Evolutionary conservation across 2,888 invertebrate genomes (phyloP).

Genomic region (Stratiomys singularior): DNA sequence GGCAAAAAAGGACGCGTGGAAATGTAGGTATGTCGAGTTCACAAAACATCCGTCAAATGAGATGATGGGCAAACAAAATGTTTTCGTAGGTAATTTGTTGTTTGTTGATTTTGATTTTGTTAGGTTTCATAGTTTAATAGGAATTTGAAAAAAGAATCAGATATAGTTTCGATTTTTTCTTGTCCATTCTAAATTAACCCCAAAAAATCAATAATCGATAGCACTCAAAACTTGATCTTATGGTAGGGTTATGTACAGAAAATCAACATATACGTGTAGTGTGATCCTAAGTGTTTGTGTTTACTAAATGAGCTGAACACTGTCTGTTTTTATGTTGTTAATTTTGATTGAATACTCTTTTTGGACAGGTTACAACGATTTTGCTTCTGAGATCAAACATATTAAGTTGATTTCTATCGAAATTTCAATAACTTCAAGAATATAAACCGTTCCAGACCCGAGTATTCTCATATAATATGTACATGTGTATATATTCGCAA

Average conservation of each 20-base stretch:
- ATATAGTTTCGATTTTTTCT: constrained; percentile 54
- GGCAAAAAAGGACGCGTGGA: constrained; percentile 16
- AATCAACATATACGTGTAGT: constrained; percentile 1
- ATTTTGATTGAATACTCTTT: background rate
- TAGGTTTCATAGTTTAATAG: constrained; percentile 46
- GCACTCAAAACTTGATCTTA: background rate
- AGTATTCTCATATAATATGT: too few relatives aligned
- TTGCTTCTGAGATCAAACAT: too few relatives aligned
- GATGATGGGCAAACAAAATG: constrained; percentile 31
- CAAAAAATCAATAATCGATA: constrained; percentile 6
- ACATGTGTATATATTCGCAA: too few relatives aligned
- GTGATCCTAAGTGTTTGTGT: background rate
- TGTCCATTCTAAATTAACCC: constrained; percentile 13
- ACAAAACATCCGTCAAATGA: constrained; percentile 7
- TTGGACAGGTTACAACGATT: background rate
- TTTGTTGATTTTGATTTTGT: constrained; percentile 23
- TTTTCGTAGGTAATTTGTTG: constrained; percentile 24
- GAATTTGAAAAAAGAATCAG: constrained; percentile 51
- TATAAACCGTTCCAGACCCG: too few relatives aligned
- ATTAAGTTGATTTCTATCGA: too few relatives aligned
- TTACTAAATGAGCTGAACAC: too few relatives aligned
- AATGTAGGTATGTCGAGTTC: constrained; percentile 6
- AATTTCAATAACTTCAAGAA: too few relatives aligned
- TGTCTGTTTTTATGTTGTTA: background rate
- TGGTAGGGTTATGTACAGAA: constrained; percentile 17